phyloP scores from a whole-genome alignment of 1,140 invertebrate genomes.

The Lepidurus couesii region DNA sequence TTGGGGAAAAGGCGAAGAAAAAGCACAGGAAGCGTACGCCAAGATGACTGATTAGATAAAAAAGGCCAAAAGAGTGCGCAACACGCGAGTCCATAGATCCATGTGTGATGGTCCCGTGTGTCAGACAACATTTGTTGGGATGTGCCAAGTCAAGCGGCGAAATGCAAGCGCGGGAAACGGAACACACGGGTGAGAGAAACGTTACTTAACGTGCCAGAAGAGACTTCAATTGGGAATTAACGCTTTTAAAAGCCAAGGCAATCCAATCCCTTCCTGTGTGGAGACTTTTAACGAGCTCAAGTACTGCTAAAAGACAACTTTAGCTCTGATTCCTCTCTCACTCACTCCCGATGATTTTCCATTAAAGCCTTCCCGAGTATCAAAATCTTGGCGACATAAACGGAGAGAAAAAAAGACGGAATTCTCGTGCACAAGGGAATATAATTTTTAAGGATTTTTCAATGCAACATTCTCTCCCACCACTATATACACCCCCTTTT shows the following conservation, averaged over 20 bases:
- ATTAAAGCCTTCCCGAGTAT: too few species aligned
- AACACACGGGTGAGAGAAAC: background rate
- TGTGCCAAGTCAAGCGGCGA: background rate
- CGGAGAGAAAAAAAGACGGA: too few species aligned
- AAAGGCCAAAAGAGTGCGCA: background rate
- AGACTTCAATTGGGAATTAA: background rate
- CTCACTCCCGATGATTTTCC: too few species aligned
- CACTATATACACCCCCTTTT: background rate
- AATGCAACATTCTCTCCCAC: background rate
- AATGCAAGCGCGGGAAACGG: background rate
- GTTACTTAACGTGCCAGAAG: background rate
- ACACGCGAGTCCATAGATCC: background rate
- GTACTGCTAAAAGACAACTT: too few species aligned
- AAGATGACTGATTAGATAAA: constrained; percentile 5
- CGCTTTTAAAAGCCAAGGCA: background rate
- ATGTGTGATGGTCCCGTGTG: background rate
- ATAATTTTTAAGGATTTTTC: background rate
- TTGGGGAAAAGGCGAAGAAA: background rate
- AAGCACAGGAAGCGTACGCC: background rate
- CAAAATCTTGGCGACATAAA: too few species aligned
- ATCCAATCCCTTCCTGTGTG: background rate
- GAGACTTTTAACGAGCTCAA: background rate
- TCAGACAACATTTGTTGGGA: background rate
- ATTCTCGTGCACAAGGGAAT: too few species aligned
- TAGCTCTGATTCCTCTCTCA: too few species aligned